Percentiles rank a stretch among this genome's conserved stretches.
These are phyloP conservation scores for Apistogramma diplotaenia DNA, from an alignment of 2,113 vertebrate species.

Conservation along the genomic window DNA sequence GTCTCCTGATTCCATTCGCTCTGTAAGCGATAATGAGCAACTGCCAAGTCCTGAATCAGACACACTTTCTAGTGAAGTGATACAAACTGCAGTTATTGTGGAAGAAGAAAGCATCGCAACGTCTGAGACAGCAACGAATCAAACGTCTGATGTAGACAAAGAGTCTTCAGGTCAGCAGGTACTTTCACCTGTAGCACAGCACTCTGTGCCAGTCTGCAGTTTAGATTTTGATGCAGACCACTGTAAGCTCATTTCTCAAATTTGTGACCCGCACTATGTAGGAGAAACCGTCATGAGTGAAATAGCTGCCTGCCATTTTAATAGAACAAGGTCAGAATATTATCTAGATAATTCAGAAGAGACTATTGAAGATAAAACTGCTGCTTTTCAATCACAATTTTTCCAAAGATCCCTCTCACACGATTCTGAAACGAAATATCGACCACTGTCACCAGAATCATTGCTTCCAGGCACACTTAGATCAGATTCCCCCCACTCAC, in stretches of 20 bases:
- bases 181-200: neutral
- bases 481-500: slow-evolving; percentile 38
- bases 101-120: neutral
- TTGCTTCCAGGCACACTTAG: neutral
- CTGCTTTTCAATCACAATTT: neutral
- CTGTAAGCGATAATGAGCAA: slow-evolving; percentile 4
- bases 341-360: neutral
- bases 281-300: slow-evolving; percentile 45
- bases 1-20: slow-evolving; percentile 49
- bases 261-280: slow-evolving; percentile 68
- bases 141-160: neutral
- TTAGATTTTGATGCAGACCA: slow-evolving; percentile 34
- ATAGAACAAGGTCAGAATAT: neutral
- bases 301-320: slow-evolving; percentile 10
- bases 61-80: neutral
- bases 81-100: neutral
- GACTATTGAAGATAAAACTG: neutral
- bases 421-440: slow-evolving; percentile 41
- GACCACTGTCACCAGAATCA: slow-evolving; percentile 18
- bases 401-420: slow-evolving; percentile 11
- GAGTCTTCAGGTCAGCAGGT: neutral
- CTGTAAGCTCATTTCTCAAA: slow-evolving; percentile 63
- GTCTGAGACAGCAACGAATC: neutral
- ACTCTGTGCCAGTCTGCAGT: neutral
- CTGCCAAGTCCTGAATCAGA: neutral